A percentile compares a stretch with the other conserved stretches of the same genome.
phyloP scores from a whole-genome alignment of 1,140 invertebrate genomes.

The Catajapyx aquilonaris region DNA sequence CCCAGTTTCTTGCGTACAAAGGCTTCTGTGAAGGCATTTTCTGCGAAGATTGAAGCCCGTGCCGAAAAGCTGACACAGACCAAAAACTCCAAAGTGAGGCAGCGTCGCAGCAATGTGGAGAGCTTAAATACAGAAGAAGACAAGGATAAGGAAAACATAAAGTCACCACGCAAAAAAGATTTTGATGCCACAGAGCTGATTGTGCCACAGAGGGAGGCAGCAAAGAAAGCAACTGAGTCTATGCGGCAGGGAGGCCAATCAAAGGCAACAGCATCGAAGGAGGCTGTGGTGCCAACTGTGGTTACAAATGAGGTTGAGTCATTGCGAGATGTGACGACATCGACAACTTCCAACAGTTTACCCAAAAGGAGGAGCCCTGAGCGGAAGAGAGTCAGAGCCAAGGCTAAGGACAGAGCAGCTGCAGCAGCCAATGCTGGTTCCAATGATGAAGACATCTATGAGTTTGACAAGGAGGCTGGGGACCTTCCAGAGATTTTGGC shows the following conservation, averaged over 20 bases:
- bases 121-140: conserved; percentile 9
- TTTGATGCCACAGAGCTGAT: conserved; percentile 50
- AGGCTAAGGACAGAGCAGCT: no score
- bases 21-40: conserved; percentile 61
- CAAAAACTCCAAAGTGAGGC: conserved; percentile 15
- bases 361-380: conserved; percentile 14
- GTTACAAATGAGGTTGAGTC: no score
- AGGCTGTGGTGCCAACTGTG: not conserved
- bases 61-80: conserved; percentile 22
- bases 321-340: conserved; percentile 14
- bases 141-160: conserved; percentile 32
- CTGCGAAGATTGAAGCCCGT: conserved; percentile 16
- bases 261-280: not conserved
- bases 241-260: conserved; percentile 25
- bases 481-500: conserved; percentile 40
- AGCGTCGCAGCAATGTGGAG: conserved; percentile 9
- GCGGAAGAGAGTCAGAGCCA: conserved; percentile 17
- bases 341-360: conserved; percentile 13
- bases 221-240: conserved; percentile 74
- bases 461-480: conserved; percentile 28
- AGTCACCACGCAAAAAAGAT: conserved; percentile 23
- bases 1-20: conserved; percentile 36
- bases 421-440: not conserved
- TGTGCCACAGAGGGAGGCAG: conserved; percentile 74
- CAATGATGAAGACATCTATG: conserved; percentile 26